Evolutionary conservation across 2,113 vertebrate genomes (phyloP).

Genomic region (Dermatemys mawii): DNA sequence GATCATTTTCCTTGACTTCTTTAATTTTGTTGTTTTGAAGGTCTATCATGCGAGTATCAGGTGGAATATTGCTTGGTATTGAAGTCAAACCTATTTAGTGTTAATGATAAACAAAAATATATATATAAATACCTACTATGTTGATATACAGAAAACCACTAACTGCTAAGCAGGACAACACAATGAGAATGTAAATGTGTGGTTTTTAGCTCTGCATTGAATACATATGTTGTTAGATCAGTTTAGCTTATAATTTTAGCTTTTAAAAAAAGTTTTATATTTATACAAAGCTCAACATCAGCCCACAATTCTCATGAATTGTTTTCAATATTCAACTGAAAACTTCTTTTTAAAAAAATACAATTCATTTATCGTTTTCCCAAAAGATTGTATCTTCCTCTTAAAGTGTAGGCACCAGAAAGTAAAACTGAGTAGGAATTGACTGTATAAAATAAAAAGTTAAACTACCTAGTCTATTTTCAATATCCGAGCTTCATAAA

Average conservation of each 20-base stretch:
- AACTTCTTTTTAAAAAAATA: neutral
- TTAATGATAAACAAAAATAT: conserved; percentile 35
- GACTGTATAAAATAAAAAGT: neutral
- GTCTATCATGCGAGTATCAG: conserved; percentile 91
- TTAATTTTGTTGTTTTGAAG: conserved; percentile 98
- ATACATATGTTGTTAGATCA: neutral
- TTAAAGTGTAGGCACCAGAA: neutral
- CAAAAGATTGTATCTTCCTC: neutral
- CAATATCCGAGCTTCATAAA: neutral
- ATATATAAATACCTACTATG: neutral
- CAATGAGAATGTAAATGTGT: neutral
- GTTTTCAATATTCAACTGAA: too few species aligned
- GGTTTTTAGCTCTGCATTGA: neutral
- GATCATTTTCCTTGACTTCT: conserved; percentile 95
- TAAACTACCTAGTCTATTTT: neutral
- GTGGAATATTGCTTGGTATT: conserved; percentile 91
- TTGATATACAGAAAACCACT: neutral
- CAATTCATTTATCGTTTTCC: neutral
- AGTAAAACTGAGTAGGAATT: neutral
- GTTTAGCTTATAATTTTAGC: neutral
- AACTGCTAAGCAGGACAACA: neutral
- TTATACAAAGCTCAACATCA: neutral
- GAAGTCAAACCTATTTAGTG: conserved; percentile 85
- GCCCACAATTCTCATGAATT: neutral
- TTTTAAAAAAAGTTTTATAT: neutral